A percentile compares a stretch with the other conserved stretches of the same genome.
Conservation (phyloP, 2,888 invertebrate genomes). For the Drosophila anomelani region DNA sequence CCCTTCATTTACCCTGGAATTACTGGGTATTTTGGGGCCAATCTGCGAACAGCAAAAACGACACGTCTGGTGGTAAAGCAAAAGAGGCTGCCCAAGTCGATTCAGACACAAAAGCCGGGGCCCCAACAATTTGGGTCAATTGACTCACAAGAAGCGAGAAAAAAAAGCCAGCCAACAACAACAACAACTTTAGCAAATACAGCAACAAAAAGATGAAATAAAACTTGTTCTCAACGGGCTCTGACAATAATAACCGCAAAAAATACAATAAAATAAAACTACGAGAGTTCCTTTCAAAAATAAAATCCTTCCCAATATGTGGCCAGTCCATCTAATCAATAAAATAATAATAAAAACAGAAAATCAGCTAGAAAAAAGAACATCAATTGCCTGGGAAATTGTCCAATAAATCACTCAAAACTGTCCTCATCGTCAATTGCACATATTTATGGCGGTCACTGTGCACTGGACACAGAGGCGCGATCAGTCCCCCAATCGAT, state of each 20-base stretch:
- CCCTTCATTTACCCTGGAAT: neutral
- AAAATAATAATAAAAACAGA: constrained; percentile 11
- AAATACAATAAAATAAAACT: constrained; percentile 2
- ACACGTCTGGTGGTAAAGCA: constrained; percentile 46
- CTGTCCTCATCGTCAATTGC: constrained; percentile 22
- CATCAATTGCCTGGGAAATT: constrained; percentile 24
- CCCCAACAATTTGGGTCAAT: constrained; percentile 73
- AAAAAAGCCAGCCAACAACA: constrained; percentile 29
- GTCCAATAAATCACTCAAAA: constrained; percentile 48
- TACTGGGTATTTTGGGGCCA: constrained; percentile 38
- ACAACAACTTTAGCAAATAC: neutral
- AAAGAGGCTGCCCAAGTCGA: constrained; percentile 48
- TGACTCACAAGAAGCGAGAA: constrained; percentile 68
- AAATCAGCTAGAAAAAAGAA: constrained; percentile 20
- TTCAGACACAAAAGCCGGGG: constrained; percentile 65
- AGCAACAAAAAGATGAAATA: constrained; percentile 30
- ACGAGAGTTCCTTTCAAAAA: constrained; percentile 22
- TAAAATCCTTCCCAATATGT: constrained; percentile 36
- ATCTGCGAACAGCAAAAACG: constrained; percentile 47
- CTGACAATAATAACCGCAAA: constrained; percentile 76
- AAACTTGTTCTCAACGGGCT: constrained; percentile 70
- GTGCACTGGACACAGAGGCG: neutral
- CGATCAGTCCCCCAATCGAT: constrained; percentile 32
- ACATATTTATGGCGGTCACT: constrained; percentile 36
- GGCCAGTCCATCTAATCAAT: constrained; percentile 44